Percentiles rank a stretch among this genome's conserved stretches.
Evolutionary conservation across 2,888 invertebrate species (phyloP).

Genomic region (Cryptocephalus moraei): DNA sequence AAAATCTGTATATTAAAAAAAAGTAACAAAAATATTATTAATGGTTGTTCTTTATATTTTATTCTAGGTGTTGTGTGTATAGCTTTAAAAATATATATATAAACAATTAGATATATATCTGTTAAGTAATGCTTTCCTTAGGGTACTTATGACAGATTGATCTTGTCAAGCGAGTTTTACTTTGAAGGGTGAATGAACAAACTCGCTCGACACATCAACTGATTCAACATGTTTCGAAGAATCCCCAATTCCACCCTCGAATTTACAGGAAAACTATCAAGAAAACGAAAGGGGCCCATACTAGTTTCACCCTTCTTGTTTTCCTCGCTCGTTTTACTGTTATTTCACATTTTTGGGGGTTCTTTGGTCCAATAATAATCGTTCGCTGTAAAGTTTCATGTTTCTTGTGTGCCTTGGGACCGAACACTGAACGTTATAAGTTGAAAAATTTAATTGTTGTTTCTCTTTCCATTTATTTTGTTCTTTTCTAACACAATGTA

Average conservation of each 20-base stretch:
- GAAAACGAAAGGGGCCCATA: conserved; percentile 14
- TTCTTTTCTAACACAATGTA: conserved; percentile 22
- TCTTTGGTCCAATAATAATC: conserved; percentile 4
- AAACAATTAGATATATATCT: conserved; percentile 11
- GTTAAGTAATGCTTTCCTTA: conserved; percentile 15
- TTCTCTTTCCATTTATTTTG: conserved; percentile 6
- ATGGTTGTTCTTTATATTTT: conserved; percentile 37
- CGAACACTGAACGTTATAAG: conserved; percentile 26
- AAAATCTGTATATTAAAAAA: conserved; percentile 14
- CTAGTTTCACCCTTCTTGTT: conserved; percentile 12
- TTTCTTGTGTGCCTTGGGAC: conserved; percentile 26
- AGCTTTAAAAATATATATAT: conserved; percentile 22
- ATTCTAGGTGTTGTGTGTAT: conserved; percentile 39
- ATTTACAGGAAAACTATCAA: conserved; percentile 20
- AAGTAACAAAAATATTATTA: conserved; percentile 25
- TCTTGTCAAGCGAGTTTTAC: conserved; percentile 11
- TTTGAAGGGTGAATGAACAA: conserved; percentile 9
- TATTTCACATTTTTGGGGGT: conserved; percentile 6
- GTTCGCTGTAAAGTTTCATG: conserved; percentile 30
- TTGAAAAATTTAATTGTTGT: conserved; percentile 3
- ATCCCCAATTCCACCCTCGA: conserved; percentile 24
- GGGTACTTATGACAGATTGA: conserved; percentile 8
- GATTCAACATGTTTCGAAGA: conserved; percentile 22
- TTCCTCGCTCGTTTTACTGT: conserved; percentile 8
- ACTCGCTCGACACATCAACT: conserved; percentile 11